A percentile compares a stretch with the other conserved stretches of the same genome.
These are phyloP conservation scores for Lordiphosa mommai DNA, from an alignment of 1,140 invertebrate genomes.

Conservation along the genomic window DNA sequence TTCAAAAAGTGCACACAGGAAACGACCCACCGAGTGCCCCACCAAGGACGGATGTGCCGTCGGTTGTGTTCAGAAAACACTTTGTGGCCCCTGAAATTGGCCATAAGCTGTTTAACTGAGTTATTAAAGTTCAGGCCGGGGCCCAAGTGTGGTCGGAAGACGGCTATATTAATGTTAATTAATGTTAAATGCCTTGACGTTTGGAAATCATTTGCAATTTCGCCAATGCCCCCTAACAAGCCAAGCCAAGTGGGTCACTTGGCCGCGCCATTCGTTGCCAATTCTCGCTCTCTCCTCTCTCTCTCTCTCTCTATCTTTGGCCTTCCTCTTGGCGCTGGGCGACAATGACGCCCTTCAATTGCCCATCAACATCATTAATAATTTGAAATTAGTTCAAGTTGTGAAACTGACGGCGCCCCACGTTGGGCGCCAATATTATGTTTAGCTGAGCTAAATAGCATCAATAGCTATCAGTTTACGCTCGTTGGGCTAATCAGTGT, in stretches of 20 bases:
- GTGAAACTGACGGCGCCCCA: conserved; percentile 1
- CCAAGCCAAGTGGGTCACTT: conserved; percentile 1
- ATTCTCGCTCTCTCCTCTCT: not conserved
- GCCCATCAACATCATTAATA: conserved; percentile 35
- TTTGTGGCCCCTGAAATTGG: conserved; percentile 25
- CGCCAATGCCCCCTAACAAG: not conserved
- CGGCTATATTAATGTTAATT: conserved; percentile 53
- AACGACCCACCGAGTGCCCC: conserved; percentile 6
- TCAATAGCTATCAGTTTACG: not conserved
- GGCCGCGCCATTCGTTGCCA: too few relatives aligned
- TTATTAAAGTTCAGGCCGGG: conserved; percentile 13
- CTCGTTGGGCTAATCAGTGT: not conserved
- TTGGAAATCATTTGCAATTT: conserved; percentile 37
- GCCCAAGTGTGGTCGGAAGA: conserved; percentile 8
- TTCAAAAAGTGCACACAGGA: conserved; percentile 43
- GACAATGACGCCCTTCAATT: conserved; percentile 12
- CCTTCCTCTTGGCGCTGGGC: not conserved
- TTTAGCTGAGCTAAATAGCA: not conserved
- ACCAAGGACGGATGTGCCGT: conserved; percentile 1
- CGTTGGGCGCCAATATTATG: conserved; percentile 3
- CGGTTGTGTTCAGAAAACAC: conserved; percentile 11
- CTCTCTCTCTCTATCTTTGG: not conserved
- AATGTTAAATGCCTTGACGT: conserved; percentile 50
- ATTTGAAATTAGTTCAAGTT: conserved; percentile 10
- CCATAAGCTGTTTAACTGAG: conserved; percentile 56